These are phyloP conservation scores for Corbicula japonica DNA, from an alignment of 2,888 invertebrate genomes.

Conservation along the genomic window DNA sequence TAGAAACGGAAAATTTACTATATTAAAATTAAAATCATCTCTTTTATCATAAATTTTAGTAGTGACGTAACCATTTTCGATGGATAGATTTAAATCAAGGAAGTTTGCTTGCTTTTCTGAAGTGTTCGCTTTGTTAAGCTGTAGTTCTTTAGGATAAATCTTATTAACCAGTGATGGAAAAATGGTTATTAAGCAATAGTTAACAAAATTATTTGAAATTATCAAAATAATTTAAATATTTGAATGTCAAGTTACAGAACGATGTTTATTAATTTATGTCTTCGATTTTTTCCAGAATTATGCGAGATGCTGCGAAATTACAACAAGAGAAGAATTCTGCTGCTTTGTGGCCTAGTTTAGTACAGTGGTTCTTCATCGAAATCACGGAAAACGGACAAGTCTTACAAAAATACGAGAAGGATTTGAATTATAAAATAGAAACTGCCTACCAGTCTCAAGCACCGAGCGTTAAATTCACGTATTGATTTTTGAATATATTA, in stretches of 20 bases:
- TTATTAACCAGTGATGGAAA: no score
- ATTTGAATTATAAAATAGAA: slow-evolving; percentile 45
- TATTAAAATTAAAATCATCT: no score
- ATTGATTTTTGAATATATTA: no score
- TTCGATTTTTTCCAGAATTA: slow-evolving; percentile 23
- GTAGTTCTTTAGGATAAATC: no score
- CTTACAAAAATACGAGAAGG: slow-evolving; percentile 26
- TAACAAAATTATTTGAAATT: no score
- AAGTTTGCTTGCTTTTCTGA: no score
- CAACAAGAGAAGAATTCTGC: slow-evolving; percentile 40
- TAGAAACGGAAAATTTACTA: no score
- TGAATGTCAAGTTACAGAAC: background rate
- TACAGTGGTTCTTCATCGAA: slow-evolving; percentile 50
- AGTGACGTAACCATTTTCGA: no score
- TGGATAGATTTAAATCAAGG: no score
- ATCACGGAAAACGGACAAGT: slow-evolving; percentile 28
- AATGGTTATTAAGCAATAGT: no score
- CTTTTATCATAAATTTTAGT: no score
- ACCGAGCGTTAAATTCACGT: slow-evolving; percentile 24
- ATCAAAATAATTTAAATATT: background rate
- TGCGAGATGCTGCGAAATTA: slow-evolving; percentile 29
- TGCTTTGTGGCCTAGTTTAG: slow-evolving; percentile 10
- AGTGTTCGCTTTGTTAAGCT: no score
- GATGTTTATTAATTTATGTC: background rate
- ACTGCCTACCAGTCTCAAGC: slow-evolving; percentile 26